Base-by-base conservation (phyloP, 2,797 vertebrate genomes). In the Amazona finschi region DNA sequence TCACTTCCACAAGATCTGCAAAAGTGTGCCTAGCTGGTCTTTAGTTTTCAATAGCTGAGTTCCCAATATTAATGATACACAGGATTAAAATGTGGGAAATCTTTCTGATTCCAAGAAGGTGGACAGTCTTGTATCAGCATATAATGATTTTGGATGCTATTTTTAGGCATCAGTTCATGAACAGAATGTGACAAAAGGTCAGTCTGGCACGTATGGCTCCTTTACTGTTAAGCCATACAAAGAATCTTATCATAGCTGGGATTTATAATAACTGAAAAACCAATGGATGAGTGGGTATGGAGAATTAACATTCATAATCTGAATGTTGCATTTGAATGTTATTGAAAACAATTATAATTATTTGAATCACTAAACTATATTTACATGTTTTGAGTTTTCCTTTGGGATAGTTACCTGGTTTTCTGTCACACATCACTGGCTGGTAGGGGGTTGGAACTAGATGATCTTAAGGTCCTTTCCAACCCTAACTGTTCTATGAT, bases 291-390 rank as follows among this genome's bases (percentile, higher is more conserved):
- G 52, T 70, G 84, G n/a, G 38, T 77, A 61, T 73, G 57, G 73
- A 79, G 80, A 92, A 95, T 82, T 85, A 87, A 78, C 94, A 57
- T 89, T 74, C 69, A 61, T 92, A 57, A 95, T 96, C 70, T 55
- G 69, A 83, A 72, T 50, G 65, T 53, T 79, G 66, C 44, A 57
- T 94, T 72, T 85, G 28, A 89, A 39, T 74, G 78, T 65, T 87
- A 93, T 44, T 87, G 84, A 80, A 94, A 90, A 95, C 75, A 89
- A 85, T 89, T 76, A 66, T 12, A 82, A 94, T 92, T 93, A 92
- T 83, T 89, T 93, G 69, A 95, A 71, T 80, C 41, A 43, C 86
- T 77, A 43, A 84, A 65, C 24, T 71, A 10, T 92, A 83, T 94
- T 95, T 95, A 90, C 78, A 67, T 93, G 52, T 67, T 93, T 87